Evolutionary conservation across 2,113 vertebrate genomes (phyloP), one percentile per base, ranked within the genome.

Genomic region (Microcebus griseorufus): DNA sequence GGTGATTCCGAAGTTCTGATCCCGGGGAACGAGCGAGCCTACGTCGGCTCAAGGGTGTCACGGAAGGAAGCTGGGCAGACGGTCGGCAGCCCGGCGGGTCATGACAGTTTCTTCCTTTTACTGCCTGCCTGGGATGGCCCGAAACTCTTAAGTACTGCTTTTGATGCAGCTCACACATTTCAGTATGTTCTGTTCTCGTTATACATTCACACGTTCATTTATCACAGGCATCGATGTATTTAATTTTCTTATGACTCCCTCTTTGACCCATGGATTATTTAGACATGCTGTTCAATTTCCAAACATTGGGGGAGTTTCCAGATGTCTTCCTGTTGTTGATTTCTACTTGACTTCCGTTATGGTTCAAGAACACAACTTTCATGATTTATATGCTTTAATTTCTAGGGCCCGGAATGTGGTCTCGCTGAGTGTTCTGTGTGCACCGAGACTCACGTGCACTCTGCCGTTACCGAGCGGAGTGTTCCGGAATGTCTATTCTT

Each of bases 271-370:
- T 23, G 58, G 39, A 20, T 60, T 80, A 87, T 86, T 94, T 76
- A 90, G 90, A 86, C 76, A 70, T 34, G 81, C 27, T 45, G 73
- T 67, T 82, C 81, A 20, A 34, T 93, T 93, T 90, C 87, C 78
- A 42, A 42, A 48, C 58, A 75, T n/a, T 45, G 81, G 82, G 75
- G 45, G 39, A n/a, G 62, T 90, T 93, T 86, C 81, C 32, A 48
- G 75, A 62, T 76, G 42, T 29, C 62, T 62, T 42, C 17, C 22
- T 55, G 85, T 32, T 64, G 78, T 25, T 82, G 94, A 91, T 70
- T 93, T 90, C 73, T 75, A 14, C 90, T 86, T 90, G 51, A 75
- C 85, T 75, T 90, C 58, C n/a, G 23, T 48, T 76, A 87, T 34
- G 32, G 51, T 27, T 70, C n/a, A 93, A 87, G 86, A 82, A 62